These are phyloP conservation scores for Varecia variegata DNA, from an alignment of 2,797 vertebrate genomes.

Conservation along the genomic window DNA sequence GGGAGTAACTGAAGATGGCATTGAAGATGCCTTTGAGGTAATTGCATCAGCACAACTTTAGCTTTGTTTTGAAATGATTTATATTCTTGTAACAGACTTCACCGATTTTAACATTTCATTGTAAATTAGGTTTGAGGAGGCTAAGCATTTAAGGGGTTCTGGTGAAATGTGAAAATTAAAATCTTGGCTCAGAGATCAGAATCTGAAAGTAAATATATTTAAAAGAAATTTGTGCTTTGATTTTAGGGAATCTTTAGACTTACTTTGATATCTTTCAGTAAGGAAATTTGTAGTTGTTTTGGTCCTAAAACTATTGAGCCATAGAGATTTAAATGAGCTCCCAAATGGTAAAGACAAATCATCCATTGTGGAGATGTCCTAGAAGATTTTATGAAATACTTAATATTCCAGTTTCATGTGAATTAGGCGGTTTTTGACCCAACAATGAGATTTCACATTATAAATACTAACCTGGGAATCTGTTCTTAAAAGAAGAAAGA, in stretches of 20 bases:
- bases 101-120: constrained; percentile 31
- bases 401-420: neutral
- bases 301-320: neutral
- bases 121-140: constrained; percentile 9
- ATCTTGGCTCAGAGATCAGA: neutral
- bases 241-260: constrained; percentile 10
- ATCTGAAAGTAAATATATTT: constrained; percentile 52
- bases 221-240: constrained; percentile 37
- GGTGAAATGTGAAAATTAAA: constrained; percentile 45
- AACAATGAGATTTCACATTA: neutral
- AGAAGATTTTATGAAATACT: neutral
- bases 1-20: constrained; percentile 97
- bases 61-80: constrained; percentile 27
- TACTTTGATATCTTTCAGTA: neutral
- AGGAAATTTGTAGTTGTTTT: constrained; percentile 35
- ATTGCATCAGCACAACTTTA: neutral
- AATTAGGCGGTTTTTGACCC: constrained; percentile 2
- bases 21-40: constrained; percentile 99
- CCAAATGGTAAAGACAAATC: neutral
- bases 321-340: constrained; percentile 1
- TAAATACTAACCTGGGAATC: neutral
- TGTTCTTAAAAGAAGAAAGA: constrained; percentile 37
- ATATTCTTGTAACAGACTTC: neutral
- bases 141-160: neutral
- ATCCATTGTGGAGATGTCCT: neutral